phyloP scores from a whole-genome alignment of 2,797 vertebrate species.

The Xiphorhynchus erythropygius region DNA sequence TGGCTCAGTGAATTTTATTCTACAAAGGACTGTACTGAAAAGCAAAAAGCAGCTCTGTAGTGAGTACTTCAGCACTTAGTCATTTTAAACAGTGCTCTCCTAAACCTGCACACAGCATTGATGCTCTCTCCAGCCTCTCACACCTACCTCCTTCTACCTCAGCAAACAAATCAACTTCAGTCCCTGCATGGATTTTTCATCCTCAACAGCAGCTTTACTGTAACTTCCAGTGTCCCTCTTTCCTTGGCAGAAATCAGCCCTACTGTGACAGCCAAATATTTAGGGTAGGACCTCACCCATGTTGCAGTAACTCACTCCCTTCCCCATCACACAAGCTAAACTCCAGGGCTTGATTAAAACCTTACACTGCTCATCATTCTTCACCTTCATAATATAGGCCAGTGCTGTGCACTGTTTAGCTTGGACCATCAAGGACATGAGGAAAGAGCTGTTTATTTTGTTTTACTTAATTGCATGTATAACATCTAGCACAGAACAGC shows the following conservation, averaged over 20 bases:
- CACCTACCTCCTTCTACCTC: not conserved
- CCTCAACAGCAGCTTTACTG: not conserved
- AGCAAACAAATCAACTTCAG: not conserved
- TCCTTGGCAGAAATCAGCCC: not conserved
- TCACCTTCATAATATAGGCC: not conserved
- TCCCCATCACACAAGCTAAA: not conserved
- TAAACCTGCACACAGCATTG: not conserved
- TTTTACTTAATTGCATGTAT: not conserved
- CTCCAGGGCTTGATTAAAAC: not conserved
- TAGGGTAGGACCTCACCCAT: not conserved
- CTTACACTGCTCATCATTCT: not conserved
- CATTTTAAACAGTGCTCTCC: not conserved
- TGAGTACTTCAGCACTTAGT: accelerated
- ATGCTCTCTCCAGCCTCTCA: not conserved
- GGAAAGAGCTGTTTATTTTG: not conserved
- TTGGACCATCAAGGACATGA: not conserved
- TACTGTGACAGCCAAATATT: not conserved
- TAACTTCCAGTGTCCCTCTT: not conserved
- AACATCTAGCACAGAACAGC: not conserved
- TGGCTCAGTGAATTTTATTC: not conserved
- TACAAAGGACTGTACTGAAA: not conserved
- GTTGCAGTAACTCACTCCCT: not conserved
- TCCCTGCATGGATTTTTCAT: not conserved
- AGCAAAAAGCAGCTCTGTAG: not conserved
- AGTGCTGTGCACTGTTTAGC: not conserved